phyloP scores from a whole-genome alignment of 1,140 invertebrate species.

The Dendrolimus kikuchii region DNA sequence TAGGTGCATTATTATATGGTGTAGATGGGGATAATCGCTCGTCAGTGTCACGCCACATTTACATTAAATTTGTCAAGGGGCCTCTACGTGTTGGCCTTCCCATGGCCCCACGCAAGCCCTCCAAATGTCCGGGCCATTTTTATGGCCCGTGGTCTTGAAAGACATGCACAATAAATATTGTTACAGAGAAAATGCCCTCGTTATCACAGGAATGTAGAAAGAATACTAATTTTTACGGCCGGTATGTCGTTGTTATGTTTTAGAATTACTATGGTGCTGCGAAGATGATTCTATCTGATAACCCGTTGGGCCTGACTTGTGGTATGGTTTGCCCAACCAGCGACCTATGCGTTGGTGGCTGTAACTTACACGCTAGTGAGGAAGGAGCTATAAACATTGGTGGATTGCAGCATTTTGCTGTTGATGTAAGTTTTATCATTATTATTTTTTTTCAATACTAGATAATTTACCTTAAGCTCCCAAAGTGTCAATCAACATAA shows the following conservation, averaged over 20 bases:
- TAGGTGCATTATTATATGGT: no score
- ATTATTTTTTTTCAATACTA: neutral
- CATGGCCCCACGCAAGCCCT: no score
- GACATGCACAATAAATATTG: no score
- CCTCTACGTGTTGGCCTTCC: no score
- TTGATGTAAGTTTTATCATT: constrained; percentile 78
- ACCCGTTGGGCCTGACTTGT: constrained; percentile 96
- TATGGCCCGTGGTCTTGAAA: no score
- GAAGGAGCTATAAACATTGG: constrained; percentile 99
- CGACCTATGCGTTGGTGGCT: constrained; percentile 97
- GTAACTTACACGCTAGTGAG: constrained; percentile 95
- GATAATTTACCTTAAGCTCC: neutral
- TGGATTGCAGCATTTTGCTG: constrained; percentile 97
- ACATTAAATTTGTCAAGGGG: no score
- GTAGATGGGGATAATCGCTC: no score
- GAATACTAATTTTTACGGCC: no score
- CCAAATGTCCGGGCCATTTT: no score
- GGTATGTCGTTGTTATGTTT: constrained; percentile 3
- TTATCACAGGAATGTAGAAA: no score
- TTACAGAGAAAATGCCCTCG: no score
- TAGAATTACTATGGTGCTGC: constrained; percentile 98
- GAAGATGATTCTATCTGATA: constrained; percentile 96
- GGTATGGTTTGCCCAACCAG: constrained; percentile 99
- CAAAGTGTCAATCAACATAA: neutral
- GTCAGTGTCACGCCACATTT: no score